These are phyloP conservation scores for Megalops atlanticus DNA, from an alignment of 2,113 vertebrate species.

Conservation along the genomic window DNA sequence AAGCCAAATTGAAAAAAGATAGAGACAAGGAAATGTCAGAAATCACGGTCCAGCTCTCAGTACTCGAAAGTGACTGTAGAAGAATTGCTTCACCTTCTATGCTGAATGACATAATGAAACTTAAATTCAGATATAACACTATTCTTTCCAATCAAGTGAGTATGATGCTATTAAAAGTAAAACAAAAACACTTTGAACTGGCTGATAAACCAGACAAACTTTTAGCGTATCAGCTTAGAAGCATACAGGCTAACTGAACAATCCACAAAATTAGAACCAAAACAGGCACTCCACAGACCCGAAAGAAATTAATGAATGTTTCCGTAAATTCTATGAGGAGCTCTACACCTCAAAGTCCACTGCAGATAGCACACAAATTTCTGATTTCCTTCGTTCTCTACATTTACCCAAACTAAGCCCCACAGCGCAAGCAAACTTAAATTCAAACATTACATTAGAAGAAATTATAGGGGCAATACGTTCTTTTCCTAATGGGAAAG, in stretches of 20 bases:
- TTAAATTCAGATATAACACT: neutral
- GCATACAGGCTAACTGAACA: neutral
- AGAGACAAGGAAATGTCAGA: neutral
- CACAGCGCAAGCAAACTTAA: neutral
- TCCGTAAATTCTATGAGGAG: neutral
- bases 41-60: neutral
- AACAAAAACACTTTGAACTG: constrained; percentile 2
- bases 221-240: neutral
- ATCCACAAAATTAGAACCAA: neutral
- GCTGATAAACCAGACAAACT: neutral
- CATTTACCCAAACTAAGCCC: neutral
- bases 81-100: neutral
- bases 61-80: neutral
- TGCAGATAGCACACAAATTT: neutral
- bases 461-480: neutral
- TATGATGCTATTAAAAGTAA: neutral
- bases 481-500: neutral
- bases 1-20: neutral
- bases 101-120: neutral
- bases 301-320: constrained; percentile 3
- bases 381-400: neutral
- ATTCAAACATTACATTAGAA: neutral
- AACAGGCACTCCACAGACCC: neutral
- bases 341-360: neutral
- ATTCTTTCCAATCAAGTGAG: neutral